Conservation (phyloP, 1,140 invertebrate genomes). For the Physella acuta region DNA sequence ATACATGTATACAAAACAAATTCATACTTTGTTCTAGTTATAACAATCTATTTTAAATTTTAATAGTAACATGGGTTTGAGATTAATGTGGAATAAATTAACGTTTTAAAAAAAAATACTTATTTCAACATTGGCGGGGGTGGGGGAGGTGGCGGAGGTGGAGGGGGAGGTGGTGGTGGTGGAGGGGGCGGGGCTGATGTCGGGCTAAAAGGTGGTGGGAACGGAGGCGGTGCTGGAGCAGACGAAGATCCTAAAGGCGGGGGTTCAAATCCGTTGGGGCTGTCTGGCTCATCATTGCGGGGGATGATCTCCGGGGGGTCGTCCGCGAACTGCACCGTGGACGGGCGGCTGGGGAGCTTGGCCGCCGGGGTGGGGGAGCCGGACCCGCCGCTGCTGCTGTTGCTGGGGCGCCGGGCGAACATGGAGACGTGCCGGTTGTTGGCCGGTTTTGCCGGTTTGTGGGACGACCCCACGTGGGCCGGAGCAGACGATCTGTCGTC, state of each 20-base stretch:
- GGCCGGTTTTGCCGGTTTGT: too few relatives aligned
- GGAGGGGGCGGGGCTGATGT: conserved; percentile 13
- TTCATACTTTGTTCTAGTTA: too few relatives aligned
- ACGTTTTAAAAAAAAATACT: too few relatives aligned
- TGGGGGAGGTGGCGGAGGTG: neutral
- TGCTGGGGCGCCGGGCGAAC: neutral
- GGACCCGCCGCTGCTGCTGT: neutral
- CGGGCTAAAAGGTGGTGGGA: conserved; percentile 5
- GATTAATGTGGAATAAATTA: too few relatives aligned
- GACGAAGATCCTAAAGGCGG: neutral
- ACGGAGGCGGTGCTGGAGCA: neutral
- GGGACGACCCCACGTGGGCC: too few relatives aligned
- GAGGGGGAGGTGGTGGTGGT: conserved; percentile 1
- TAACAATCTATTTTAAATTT: too few relatives aligned
- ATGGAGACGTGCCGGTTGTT: neutral
- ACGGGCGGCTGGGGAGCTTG: too few relatives aligned
- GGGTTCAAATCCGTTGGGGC: neutral
- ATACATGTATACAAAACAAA: too few relatives aligned
- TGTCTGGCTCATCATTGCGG: neutral
- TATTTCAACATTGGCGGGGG: too few relatives aligned
- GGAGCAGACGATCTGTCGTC: neutral
- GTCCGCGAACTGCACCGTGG: conserved; percentile 18
- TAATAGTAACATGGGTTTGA: too few relatives aligned
- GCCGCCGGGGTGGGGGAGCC: neutral
- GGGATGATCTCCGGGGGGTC: conserved; percentile 23